Percentiles rank a stretch among this genome's conserved stretches.
Evolutionary conservation across 2,113 vertebrate species (phyloP).

Genomic region (Drymodes brunneopygia): DNA sequence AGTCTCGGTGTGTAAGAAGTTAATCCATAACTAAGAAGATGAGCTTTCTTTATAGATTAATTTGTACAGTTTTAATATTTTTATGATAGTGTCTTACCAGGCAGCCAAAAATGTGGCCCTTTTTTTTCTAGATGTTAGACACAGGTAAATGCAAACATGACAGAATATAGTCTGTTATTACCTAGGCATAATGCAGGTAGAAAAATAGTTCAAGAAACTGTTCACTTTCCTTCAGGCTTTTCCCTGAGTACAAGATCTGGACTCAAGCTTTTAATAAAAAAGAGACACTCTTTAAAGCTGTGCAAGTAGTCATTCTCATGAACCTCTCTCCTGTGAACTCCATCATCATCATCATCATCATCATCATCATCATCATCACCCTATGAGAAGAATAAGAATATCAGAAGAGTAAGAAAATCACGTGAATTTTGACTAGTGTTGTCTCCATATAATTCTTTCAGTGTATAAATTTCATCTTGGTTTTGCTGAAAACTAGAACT

Average conservation of each 20-base stretch:
- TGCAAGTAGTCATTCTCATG: neutral
- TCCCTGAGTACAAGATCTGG: fast-evolving
- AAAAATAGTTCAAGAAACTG: neutral
- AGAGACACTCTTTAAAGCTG: neutral
- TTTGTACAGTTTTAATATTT: neutral
- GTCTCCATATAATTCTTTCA: neutral
- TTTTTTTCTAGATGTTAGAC: neutral
- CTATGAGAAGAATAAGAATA: neutral
- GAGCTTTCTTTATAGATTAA: neutral
- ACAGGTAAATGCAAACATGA: neutral
- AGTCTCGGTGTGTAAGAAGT: neutral
- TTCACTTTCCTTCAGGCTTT: neutral
- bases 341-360: neutral
- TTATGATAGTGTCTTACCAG: neutral
- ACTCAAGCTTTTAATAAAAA: neutral
- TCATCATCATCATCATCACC: neutral
- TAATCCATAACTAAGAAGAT: neutral
- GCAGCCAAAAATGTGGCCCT: neutral
- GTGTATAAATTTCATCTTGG: neutral
- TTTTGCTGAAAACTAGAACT: neutral
- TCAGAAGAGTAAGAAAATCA: neutral
- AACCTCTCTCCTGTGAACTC: neutral
- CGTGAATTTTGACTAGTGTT: neutral
- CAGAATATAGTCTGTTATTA: neutral
- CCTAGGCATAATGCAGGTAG: neutral